Percentiles rank a stretch among this genome's conserved stretches.
Conservation (phyloP, 1,140 invertebrate genomes). For the Acromyrmex heyeri region DNA sequence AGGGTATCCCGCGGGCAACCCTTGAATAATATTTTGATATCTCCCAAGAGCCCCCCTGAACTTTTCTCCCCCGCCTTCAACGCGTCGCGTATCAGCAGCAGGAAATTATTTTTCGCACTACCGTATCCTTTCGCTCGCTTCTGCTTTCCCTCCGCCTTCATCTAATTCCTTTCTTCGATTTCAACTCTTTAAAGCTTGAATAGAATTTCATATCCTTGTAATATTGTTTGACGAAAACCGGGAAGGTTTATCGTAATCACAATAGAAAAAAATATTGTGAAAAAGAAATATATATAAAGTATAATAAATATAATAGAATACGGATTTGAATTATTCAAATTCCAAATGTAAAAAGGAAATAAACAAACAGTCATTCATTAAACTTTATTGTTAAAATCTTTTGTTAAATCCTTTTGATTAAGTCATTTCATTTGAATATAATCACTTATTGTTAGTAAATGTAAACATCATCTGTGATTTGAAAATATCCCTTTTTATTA, state of each 20-base stretch:
- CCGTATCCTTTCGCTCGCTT: constrained; percentile 49
- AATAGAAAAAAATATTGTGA: neutral
- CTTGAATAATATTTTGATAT: constrained; percentile 85
- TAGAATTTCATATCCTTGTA: constrained; percentile 22
- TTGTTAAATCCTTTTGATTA: no score
- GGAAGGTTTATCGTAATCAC: neutral
- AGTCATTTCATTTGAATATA: no score
- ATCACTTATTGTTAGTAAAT: neutral
- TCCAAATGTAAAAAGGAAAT: no score
- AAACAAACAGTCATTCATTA: no score
- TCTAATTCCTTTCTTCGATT: constrained; percentile 3
- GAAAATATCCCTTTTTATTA: neutral
- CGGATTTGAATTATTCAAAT: no score
- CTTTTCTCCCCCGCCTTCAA: constrained; percentile 73
- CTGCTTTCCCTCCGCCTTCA: neutral
- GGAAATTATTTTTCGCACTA: constrained; percentile 85
- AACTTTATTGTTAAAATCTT: no score
- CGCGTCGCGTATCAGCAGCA: constrained; percentile 79
- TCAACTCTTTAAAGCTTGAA: neutral
- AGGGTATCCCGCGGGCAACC: constrained; percentile 72
- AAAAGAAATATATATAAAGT: neutral
- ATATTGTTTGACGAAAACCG: constrained; percentile 13
- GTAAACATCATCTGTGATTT: no score
- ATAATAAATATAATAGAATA: no score
- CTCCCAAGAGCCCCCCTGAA: constrained; percentile 60